Evolutionary conservation across 2,113 vertebrate genomes (phyloP).

Genomic region (Equus przewalskii): DNA sequence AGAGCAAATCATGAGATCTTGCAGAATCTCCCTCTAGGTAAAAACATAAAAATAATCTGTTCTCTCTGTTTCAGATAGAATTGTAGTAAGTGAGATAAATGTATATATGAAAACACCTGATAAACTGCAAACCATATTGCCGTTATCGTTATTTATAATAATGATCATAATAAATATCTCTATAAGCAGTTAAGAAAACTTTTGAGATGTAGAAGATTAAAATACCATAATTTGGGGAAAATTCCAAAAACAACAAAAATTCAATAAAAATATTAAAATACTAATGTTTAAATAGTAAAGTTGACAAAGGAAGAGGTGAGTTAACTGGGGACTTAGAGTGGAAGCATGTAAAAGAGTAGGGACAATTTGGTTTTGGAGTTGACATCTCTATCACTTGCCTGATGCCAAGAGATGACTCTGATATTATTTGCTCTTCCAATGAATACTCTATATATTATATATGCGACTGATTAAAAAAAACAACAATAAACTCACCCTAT

Average conservation of each 20-base stretch:
- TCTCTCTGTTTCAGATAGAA: neutral
- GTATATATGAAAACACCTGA: neutral
- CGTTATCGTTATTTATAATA: neutral
- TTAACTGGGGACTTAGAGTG: neutral
- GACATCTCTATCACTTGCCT: too few relatives aligned
- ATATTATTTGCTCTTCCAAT: neutral
- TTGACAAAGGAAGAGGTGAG: neutral
- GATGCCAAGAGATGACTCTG: neutral
- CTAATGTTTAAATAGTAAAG: neutral
- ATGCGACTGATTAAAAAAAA: neutral
- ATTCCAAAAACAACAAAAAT: neutral
- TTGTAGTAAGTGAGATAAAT: neutral
- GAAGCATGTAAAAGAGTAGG: neutral
- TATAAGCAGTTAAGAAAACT: neutral
- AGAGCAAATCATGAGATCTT: neutral
- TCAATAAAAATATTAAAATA: neutral
- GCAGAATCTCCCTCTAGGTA: neutral
- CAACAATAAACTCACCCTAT: neutral
- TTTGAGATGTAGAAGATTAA: neutral
- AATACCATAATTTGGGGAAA: neutral
- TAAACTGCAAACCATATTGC: neutral
- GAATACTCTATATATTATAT: neutral
- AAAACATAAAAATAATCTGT: neutral
- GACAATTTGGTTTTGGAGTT: neutral
- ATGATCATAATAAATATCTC: neutral